These are phyloP conservation scores for Toxostoma redivivum DNA, from an alignment of 2,113 vertebrate species.

Conservation along the genomic window DNA sequence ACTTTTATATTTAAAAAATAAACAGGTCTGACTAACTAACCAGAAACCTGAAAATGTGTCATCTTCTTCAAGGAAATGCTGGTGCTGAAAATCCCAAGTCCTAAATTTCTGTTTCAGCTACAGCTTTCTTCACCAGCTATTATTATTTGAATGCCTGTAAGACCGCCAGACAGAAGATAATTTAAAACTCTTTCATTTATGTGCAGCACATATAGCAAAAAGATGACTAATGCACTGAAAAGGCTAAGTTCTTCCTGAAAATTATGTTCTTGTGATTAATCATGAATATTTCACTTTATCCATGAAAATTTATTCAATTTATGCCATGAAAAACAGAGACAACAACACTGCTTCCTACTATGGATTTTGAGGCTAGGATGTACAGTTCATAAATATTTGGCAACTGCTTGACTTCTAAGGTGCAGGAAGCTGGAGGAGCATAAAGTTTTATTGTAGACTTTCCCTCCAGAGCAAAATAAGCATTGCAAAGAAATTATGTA, in stretches of 20 bases:
- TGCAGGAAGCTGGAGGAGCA: neutral
- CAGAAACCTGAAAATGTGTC: neutral
- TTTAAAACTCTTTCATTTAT: neutral
- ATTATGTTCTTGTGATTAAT: neutral
- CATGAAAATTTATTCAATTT: too few relatives aligned
- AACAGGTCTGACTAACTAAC: neutral
- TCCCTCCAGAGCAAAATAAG: neutral
- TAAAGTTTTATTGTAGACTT: neutral
- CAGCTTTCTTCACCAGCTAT: neutral
- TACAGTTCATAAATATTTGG: neutral
- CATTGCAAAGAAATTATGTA: neutral
- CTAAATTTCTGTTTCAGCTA: neutral
- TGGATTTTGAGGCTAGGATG: neutral
- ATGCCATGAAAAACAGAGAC: neutral
- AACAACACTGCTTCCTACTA: neutral
- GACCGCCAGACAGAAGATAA: neutral
- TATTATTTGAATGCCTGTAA: neutral
- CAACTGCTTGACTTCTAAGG: neutral
- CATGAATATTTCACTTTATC: neutral
- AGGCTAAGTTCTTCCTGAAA: neutral
- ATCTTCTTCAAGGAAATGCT: neutral
- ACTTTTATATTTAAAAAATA: neutral
- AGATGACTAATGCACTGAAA: neutral
- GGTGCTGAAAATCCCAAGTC: neutral
- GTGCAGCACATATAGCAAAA: neutral